These are phyloP conservation scores for Agapostemon virescens DNA, from an alignment of 2,888 invertebrate genomes.

Conservation along the genomic window DNA sequence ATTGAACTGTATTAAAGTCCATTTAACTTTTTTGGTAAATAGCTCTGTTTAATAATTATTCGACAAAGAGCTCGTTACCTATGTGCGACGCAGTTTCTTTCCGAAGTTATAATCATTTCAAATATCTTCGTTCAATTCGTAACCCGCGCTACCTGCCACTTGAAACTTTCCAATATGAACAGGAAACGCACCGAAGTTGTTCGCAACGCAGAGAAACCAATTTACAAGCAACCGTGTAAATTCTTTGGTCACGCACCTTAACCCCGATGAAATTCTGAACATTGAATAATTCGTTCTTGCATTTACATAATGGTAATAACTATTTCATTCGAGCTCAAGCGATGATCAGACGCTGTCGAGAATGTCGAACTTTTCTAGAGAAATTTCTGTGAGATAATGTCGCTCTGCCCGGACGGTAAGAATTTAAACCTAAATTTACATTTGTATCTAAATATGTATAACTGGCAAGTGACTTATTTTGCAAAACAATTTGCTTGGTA, in stretches of 20 bases:
- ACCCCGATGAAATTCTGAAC: slow-evolving; percentile 18
- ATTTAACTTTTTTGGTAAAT: not conserved
- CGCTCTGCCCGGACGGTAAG: slow-evolving; percentile 15
- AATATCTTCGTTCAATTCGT: not conserved
- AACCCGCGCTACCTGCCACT: not conserved
- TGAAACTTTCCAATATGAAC: not conserved
- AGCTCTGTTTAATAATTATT: not conserved
- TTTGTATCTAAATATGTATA: too few relatives aligned
- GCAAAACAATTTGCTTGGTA: too few relatives aligned
- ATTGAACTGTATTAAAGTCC: not conserved
- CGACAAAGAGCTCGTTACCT: not conserved
- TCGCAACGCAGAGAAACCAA: not conserved
- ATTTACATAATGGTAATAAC: too few relatives aligned
- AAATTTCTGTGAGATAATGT: slow-evolving; percentile 4
- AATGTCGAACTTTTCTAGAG: not conserved
- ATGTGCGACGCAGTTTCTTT: not conserved
- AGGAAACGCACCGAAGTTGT: not conserved
- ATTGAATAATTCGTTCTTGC: not conserved
- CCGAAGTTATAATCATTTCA: not conserved
- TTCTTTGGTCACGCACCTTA: not conserved
- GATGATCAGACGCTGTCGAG: not conserved
- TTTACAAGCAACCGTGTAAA: not conserved
- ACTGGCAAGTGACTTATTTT: too few relatives aligned
- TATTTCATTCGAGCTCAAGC: not conserved
- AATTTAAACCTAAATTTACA: too few relatives aligned